Conservation (phyloP, 2,113 vertebrate genomes). For the Pao palembangensis region DNA sequence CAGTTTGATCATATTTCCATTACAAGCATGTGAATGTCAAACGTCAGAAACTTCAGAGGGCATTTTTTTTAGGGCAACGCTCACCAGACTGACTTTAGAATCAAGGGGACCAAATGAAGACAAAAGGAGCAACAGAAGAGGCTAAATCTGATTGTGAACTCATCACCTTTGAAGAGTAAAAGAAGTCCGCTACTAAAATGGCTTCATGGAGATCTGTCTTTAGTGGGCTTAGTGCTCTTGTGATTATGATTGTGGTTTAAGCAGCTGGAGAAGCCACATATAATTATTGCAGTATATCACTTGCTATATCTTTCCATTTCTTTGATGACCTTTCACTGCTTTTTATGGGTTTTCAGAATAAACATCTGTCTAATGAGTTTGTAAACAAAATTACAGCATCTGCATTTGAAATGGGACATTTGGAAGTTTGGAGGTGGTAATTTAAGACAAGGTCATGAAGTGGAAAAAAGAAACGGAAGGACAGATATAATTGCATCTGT, state of each 20-base stretch:
- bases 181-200: too few species aligned
- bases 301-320: neutral
- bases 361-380: conserved; percentile 29
- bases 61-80: too few species aligned
- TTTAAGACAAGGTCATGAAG: conserved; percentile 10
- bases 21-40: neutral
- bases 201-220: too few species aligned
- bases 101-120: neutral
- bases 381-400: conserved; percentile 17
- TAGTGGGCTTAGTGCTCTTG: neutral
- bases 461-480: conserved; percentile 33
- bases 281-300: neutral
- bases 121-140: neutral
- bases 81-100: neutral
- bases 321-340: neutral
- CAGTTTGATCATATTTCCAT: conserved; percentile 1
- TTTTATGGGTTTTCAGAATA: conserved; percentile 29
- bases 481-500: conserved; percentile 42
- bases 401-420: conserved; percentile 29
- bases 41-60: too few species aligned
- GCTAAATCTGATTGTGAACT: neutral
- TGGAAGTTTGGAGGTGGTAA: conserved; percentile 24
- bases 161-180: too few species aligned
- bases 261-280: neutral
- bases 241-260: conserved; percentile 5